phyloP scores from a whole-genome alignment of 2,888 invertebrate species.

The Crematogaster levior region DNA sequence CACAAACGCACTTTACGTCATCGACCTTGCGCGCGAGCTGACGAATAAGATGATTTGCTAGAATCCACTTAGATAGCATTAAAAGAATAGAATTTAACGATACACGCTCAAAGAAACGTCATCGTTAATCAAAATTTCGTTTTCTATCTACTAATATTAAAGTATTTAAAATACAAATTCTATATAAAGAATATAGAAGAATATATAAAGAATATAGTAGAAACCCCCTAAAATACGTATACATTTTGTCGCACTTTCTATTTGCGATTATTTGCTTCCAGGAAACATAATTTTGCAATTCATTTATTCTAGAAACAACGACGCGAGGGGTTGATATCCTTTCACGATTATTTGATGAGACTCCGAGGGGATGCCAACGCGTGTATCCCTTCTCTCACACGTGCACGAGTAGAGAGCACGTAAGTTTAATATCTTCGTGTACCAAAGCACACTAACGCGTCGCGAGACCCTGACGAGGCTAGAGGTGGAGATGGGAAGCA shows the following conservation, averaged over 20 bases:
- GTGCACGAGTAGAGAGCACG: slow-evolving; percentile 54
- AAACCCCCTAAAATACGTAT: neutral
- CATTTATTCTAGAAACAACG: slow-evolving; percentile 58
- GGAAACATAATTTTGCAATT: slow-evolving; percentile 48
- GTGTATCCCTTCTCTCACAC: slow-evolving; percentile 12
- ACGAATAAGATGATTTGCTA: neutral
- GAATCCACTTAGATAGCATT: neutral
- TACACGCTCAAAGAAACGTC: neutral
- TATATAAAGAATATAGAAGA: no score
- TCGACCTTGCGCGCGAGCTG: neutral
- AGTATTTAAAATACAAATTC: neutral
- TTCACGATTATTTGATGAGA: slow-evolving; percentile 58
- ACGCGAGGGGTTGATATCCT: slow-evolving; percentile 51
- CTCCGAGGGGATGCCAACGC: slow-evolving; percentile 14
- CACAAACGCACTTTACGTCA: slow-evolving; percentile 41
- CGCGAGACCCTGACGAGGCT: slow-evolving; percentile 35
- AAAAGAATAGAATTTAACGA: neutral
- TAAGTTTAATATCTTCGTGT: slow-evolving; percentile 79
- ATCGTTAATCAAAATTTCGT: neutral
- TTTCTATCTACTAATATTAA: neutral
- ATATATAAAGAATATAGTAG: no score
- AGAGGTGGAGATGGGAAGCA: slow-evolving; percentile 47
- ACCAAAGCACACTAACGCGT: slow-evolving; percentile 64
- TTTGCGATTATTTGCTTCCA: neutral
- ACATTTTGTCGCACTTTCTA: neutral